Conservation (phyloP, 2,797 vertebrate genomes). For the Brachyalestes nurse region DNA sequence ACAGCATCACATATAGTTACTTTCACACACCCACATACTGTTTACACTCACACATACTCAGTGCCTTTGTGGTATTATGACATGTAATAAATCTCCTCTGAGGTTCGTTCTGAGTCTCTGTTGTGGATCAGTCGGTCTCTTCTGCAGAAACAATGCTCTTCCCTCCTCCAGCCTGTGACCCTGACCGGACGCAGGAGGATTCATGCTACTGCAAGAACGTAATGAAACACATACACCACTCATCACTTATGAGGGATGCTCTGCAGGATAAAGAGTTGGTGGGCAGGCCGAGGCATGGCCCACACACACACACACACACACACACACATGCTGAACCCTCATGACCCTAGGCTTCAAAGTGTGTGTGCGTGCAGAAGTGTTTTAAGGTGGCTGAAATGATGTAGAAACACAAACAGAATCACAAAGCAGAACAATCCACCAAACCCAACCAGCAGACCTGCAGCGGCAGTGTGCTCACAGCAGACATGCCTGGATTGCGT, state of each 20-base stretch:
- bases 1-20: no score
- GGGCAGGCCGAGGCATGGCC: constrained; percentile 13
- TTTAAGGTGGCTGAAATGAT: not conserved
- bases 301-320: no score
- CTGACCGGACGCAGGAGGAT: not conserved
- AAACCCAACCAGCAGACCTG: not conserved
- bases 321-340: not conserved
- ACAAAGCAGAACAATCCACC: not conserved
- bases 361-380: not conserved
- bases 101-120: no score
- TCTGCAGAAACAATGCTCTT: no score
- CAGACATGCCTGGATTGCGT: not conserved
- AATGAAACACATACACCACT: not conserved
- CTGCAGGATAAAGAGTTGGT: constrained; percentile 14
- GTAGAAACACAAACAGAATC: not conserved
- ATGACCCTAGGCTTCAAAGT: not conserved
- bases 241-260: not conserved
- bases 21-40: no score
- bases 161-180: no score
- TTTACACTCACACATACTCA: no score
- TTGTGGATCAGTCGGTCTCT: no score
- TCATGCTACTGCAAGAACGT: not conserved
- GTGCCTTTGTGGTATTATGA: no score
- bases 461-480: not conserved
- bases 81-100: no score